Evolutionary conservation across 1,140 invertebrate genomes (phyloP).

Genomic region (Leptonema lineaticorne): DNA sequence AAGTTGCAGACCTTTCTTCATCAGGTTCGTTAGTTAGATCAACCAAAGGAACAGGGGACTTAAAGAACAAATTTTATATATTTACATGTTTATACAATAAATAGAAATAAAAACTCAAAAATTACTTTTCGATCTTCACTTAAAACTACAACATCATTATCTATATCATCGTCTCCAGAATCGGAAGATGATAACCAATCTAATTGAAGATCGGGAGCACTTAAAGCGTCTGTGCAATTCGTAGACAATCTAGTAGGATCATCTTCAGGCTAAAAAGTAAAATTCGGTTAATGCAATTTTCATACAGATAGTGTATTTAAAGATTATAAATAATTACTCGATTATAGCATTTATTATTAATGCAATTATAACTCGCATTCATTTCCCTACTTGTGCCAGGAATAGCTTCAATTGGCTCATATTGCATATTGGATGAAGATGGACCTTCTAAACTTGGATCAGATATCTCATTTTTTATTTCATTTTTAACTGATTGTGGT

Average conservation of each 20-base stretch:
- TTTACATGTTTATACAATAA: not conserved
- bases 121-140: slow-evolving; percentile 47
- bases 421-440: not conserved
- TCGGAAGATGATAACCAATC: slow-evolving; percentile 68
- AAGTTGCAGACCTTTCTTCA: slow-evolving; percentile 51
- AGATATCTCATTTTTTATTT: slow-evolving; percentile 21
- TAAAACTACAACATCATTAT: slow-evolving; percentile 62
- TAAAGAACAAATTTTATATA: not conserved
- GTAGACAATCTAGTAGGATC: not conserved
- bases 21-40: slow-evolving; percentile 69
- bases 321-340: slow-evolving; percentile 11
- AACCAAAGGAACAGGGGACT: slow-evolving; percentile 58
- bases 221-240: slow-evolving; percentile 51
- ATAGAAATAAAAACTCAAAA: not conserved
- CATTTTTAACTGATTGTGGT: not conserved
- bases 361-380: slow-evolving; percentile 13
- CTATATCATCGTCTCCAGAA: slow-evolving; percentile 47
- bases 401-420: slow-evolving; percentile 17
- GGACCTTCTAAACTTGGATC: not conserved
- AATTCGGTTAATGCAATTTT: not conserved
- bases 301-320: not conserved
- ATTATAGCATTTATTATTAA: slow-evolving; percentile 27
- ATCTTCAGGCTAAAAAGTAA: slow-evolving; percentile 6
- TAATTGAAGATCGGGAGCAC: slow-evolving; percentile 76
- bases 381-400: slow-evolving; percentile 25